Evolutionary conservation across 2,113 vertebrate species (phyloP).

Genomic region (Spheniscus mendiculus): DNA sequence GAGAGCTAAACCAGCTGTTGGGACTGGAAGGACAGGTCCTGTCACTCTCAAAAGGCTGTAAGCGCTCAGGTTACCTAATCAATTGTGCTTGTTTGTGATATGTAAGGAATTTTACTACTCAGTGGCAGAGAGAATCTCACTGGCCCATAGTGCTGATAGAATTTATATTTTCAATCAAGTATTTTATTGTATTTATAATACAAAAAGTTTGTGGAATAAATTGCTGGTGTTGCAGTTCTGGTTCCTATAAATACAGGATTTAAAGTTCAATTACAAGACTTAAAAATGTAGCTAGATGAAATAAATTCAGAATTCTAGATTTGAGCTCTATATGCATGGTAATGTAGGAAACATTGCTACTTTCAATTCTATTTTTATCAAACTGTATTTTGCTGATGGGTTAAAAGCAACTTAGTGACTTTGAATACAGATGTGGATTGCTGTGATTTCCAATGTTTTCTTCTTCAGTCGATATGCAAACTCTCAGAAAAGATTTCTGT

Average conservation of each 20-base stretch:
- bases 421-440: background rate
- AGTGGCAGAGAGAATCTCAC: background rate
- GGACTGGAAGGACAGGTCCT: background rate
- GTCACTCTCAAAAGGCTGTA: background rate
- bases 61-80: background rate
- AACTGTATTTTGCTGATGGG: background rate
- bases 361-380: background rate
- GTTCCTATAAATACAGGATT: background rate
- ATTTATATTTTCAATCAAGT: background rate
- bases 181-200: background rate
- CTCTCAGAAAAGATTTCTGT: background rate
- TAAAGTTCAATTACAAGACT: background rate
- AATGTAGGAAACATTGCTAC: background rate
- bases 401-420: background rate
- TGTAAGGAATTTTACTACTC: background rate
- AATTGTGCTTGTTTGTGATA: background rate
- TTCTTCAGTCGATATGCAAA: background rate
- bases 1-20: background rate
- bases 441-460: background rate
- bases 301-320: background rate
- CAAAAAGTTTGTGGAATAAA: background rate
- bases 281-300: background rate
- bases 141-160: background rate
- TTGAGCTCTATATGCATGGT: background rate
- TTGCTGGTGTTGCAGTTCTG: background rate